phyloP scores from a whole-genome alignment of 1,140 invertebrate genomes.

The Drosophila insularis region DNA sequence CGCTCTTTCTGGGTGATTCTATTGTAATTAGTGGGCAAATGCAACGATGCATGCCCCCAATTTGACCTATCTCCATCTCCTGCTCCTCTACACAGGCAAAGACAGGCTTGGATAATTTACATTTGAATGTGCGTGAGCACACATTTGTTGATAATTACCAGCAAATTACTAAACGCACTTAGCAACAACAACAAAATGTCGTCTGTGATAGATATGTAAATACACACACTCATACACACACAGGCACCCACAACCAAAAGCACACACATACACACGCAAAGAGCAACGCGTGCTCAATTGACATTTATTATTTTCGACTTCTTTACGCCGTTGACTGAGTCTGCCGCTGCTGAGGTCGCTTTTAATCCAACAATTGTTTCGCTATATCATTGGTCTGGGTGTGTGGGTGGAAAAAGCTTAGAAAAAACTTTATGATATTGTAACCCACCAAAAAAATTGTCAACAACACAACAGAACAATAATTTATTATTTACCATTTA shows the following conservation, averaged over 20 bases:
- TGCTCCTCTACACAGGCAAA: conserved; percentile 9
- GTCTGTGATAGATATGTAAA: conserved; percentile 14
- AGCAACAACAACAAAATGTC: conserved; percentile 42
- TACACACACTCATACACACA: conserved; percentile 24
- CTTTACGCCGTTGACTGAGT: conserved; percentile 12
- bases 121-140: conserved; percentile 74
- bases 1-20: background rate
- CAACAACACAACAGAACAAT: no score
- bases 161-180: conserved; percentile 77
- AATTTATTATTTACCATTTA: no score
- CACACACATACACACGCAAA: background rate
- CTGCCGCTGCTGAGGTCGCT: background rate
- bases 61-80: conserved; percentile 14
- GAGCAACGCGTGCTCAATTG: conserved; percentile 56
- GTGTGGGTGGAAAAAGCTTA: conserved; percentile 18
- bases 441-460: no score
- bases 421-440: no score
- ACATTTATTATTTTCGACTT: conserved; percentile 65
- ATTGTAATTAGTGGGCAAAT: conserved; percentile 18
- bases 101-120: conserved; percentile 53
- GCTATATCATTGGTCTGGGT: conserved; percentile 6
- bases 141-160: conserved; percentile 71
- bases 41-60: conserved; percentile 11
- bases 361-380: conserved; percentile 23
- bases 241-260: background rate